Percentiles rank a stretch among this genome's conserved stretches.
phyloP scores from a whole-genome alignment of 2,888 invertebrate species.

The Andrena flavipes region DNA sequence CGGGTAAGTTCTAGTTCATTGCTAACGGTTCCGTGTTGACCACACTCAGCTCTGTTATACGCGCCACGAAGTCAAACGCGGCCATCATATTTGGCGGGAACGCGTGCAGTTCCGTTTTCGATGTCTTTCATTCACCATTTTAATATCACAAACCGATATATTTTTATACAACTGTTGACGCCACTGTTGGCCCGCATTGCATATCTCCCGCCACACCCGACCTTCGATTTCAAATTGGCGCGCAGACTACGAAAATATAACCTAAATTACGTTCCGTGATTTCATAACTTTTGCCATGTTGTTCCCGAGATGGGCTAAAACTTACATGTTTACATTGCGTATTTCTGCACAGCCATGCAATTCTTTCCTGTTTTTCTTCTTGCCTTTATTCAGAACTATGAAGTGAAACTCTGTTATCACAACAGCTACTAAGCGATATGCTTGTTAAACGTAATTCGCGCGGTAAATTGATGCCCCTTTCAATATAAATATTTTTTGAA shows the following conservation, averaged over 20 bases:
- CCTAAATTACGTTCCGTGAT: conserved; percentile 73
- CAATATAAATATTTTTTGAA: neutral
- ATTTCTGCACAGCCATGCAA: neutral
- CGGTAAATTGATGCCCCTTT: conserved; percentile 34
- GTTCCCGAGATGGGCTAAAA: neutral
- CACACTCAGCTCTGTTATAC: conserved; percentile 70
- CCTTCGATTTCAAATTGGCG: conserved; percentile 82
- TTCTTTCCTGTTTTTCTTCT: neutral
- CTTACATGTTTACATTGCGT: conserved; percentile 22
- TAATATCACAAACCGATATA: conserved; percentile 1
- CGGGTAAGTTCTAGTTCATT: conserved; percentile 90
- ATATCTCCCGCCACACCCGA: conserved; percentile 79
- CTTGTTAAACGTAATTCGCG: conserved; percentile 24
- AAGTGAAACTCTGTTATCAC: too few relatives aligned
- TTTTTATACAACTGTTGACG: conserved; percentile 39
- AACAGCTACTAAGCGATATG: neutral
- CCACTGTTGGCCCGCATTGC: conserved; percentile 50
- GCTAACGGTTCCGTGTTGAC: conserved; percentile 83
- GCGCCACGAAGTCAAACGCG: conserved; percentile 72
- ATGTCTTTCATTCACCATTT: neutral
- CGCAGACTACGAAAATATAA: conserved; percentile 79
- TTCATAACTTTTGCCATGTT: conserved; percentile 45
- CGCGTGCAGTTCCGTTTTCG: conserved; percentile 4
- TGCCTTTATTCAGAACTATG: neutral
- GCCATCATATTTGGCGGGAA: conserved; percentile 75